Evolutionary conservation across 2,888 invertebrate genomes (phyloP), one percentile per base, ranked within the genome.

Genomic region (Danaus chrysippus): DNA sequence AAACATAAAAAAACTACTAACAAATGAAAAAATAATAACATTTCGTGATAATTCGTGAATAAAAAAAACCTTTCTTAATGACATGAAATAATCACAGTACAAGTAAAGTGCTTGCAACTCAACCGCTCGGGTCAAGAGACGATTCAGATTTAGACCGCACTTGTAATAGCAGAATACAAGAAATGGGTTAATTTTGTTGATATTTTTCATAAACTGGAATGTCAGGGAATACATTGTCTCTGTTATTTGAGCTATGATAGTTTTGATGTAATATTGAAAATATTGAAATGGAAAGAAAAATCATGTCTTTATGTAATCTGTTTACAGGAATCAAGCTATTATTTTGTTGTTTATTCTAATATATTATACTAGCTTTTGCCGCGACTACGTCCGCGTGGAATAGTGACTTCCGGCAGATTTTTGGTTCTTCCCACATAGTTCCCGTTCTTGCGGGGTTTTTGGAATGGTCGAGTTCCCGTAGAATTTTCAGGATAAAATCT

Each of bases 51-150:
- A 34, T 34, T 34, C 6, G 23, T 34, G 23, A 34, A 34, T 34
- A 34, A 34, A 34, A 34, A 34, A 5, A 34, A 34, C 3, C 23
- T 34, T 34, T 34, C 23, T 34, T 34, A 34, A 34, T 34, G 17
- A 49, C 17, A 49, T 17, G 10, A 17, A 49, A 49, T 49, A 17
- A 49, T 49, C 49, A 17, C 17, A 11, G 17, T 17, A 15, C 15
- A 17, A 17, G 17, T 17, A 17, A 49, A 42, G 34, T 12, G 52
- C 58, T 58, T 52, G 58, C 41, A 42, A 58, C 58, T 42, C 58
- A 62, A 54, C 58, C 46, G 34, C 44, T 23, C 49, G 34, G 60
- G 59, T 63, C 63, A 56, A 63, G 63, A 34, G 59, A 54, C 11
- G 19, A 23, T 42, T 52, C 23, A 46, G 41, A 55, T 43, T 17